Evolutionary conservation across 2,113 vertebrate genomes (phyloP), one percentile per base, ranked within the genome.

Genomic region (Paratilapia polleni): DNA sequence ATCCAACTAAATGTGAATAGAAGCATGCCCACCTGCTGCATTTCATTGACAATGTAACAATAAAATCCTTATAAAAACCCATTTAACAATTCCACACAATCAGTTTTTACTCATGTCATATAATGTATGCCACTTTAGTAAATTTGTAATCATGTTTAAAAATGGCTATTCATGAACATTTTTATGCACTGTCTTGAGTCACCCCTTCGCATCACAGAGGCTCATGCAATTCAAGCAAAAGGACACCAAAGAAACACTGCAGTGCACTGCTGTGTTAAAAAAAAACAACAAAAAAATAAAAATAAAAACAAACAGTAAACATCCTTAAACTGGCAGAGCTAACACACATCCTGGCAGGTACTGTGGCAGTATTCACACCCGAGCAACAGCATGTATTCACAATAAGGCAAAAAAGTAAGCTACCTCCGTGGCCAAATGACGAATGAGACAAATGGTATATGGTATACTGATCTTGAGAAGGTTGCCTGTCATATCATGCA

Each of bases 191-290:
- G 36, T 77, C 60, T 47, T 10, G 13, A 78, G 66, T 31, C 47
- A 58, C 34, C 59, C 34, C 49, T 58, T 24, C 84, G 34, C 80
- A 81, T 83, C 81, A 82, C 85, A 86, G 58, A 93, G 80, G 86
- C 86, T 90, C 93, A 94, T 94, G 91, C 94, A 94, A 74, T 54
- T 87, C 89, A 93, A 90, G 87, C 92, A 89, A 81, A 92, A 17
- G 54, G 77, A 90, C 80, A 92, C 56, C 61, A 83, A 26, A 87
- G n/a, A 54, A 87, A 85, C 75, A 79, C 88, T 62, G 88, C 86
- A 61, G 74, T 64, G 47, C 68, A 73, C 26, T 74, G 60, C 57
- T 54, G 56, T 38, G 36, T 61, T 77, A 20, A 82, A 70, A 70
- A 31, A 31, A 31, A 3, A 31, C 2, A 31, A 31, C 4, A 31